Percentiles rank a stretch among this genome's conserved stretches.
Conservation (phyloP, 2,888 invertebrate genomes). For the Idaea biselata region DNA sequence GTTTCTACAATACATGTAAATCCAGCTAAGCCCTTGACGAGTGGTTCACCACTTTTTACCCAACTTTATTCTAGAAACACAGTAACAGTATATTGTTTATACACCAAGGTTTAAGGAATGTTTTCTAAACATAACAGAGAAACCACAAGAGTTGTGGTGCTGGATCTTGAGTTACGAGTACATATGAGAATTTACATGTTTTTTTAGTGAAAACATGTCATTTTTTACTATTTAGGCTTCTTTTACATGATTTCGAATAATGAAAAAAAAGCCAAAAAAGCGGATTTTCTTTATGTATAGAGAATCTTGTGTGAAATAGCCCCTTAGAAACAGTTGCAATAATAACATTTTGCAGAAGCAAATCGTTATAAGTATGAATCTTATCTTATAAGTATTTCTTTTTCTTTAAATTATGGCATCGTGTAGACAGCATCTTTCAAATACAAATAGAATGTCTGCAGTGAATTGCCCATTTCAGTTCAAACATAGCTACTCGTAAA, state of each 20-base stretch:
- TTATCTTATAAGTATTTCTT: neutral
- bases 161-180: too few species aligned
- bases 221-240: too few species aligned
- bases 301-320: too few species aligned
- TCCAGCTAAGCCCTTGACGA: constrained; percentile 15
- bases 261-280: too few species aligned
- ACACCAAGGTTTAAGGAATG: neutral
- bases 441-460: neutral
- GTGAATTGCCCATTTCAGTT: neutral
- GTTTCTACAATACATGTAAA: constrained; percentile 14
- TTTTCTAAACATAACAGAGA: neutral
- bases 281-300: too few species aligned
- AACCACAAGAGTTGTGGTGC: neutral
- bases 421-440: neutral
- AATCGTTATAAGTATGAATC: neutral
- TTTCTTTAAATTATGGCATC: neutral
- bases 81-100: neutral
- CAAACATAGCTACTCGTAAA: constrained; percentile 1
- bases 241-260: too few species aligned
- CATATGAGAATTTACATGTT: too few species aligned
- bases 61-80: neutral
- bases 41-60: constrained; percentile 1
- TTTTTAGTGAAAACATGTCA: too few species aligned
- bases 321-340: too few species aligned
- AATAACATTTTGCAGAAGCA: too few species aligned